Base-by-base conservation (phyloP, 2,797 vertebrate genomes). In the Oceanodroma leucorhoa region DNA sequence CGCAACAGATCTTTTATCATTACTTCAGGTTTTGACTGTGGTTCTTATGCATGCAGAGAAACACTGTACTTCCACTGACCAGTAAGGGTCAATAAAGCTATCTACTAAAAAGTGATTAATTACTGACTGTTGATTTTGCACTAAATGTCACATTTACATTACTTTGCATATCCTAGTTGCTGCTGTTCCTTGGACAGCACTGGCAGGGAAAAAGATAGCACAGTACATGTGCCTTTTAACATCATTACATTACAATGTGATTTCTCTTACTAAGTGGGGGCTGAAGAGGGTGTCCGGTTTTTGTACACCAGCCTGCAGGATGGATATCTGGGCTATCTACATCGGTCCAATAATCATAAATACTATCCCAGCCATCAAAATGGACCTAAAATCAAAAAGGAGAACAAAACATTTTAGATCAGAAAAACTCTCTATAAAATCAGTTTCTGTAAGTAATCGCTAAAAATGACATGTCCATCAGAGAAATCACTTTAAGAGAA, bases 291-390 rank as follows among this genome's bases (percentile, higher is more conserved):
- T 99, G 98, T 50, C 98, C 98, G 0, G 98, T 99, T 97, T 99
- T 99, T 30, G 97, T 96, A 90, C 98, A 99, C 98, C 98, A 99
- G 93, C 98, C 98, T 21, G 98, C 98, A 21, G 98, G 98, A 95
- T 98, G 98, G 89, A 98, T 98, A 57, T 99, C 98, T 13, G 98
- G 98, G 85, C 98, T 98, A 95, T 99, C 99, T 8, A 98, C 98
- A 83, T 99, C 98, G 89, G 98, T 96, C 98, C 98, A 99, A 94
- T 98, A 98, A 96, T 99, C 98, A 77, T 98, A 99, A 92, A 98
- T 98, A 79, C 97, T 98, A 53, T 97, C 98, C 98, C 98, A 99
- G 95, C 98, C 98, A 90, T 99, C 99, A 96, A 99, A 99, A 96
- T 99, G 98, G 62, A 99, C 96, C 98, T 99, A 87, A 69, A 93